Conservation (phyloP, 2,888 invertebrate species). For the Mimachlamys varia region DNA sequence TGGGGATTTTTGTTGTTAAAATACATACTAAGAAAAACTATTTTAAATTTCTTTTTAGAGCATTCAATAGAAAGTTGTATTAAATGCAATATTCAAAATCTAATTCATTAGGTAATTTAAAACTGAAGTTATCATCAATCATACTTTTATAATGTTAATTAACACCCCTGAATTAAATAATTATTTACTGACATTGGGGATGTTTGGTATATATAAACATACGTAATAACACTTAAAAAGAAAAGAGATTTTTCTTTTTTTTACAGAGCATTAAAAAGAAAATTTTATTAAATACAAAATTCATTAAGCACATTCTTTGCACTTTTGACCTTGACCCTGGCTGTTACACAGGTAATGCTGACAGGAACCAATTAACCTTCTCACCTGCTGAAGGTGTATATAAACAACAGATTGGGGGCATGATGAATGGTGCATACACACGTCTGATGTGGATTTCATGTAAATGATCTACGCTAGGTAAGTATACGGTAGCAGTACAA, state of each 20-base stretch:
- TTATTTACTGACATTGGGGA: too few species aligned
- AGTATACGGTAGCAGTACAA: neutral
- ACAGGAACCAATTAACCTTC: constrained; percentile 25
- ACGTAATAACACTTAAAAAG: too few species aligned
- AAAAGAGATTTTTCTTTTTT: neutral
- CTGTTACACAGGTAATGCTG: neutral
- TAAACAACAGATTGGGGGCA: neutral
- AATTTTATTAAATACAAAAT: neutral
- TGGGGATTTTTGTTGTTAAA: too few species aligned
- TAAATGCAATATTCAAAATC: neutral
- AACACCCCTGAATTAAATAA: too few species aligned
- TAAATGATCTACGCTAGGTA: too few species aligned
- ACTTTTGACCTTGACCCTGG: neutral
- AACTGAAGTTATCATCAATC: too few species aligned
- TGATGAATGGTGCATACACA: neutral
- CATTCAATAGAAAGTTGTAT: neutral
- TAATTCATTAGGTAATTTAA: too few species aligned
- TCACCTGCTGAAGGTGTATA: neutral
- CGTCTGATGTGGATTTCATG: neutral
- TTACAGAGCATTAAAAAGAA: neutral
- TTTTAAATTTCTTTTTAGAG: neutral
- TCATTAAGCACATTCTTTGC: neutral
- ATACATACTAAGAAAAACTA: too few species aligned
- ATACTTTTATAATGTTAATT: too few species aligned
- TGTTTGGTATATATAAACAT: too few species aligned